A percentile compares a stretch with the other conserved stretches of the same genome.
These are phyloP conservation scores for Denticeps clupeoides DNA, from an alignment of 2,797 vertebrate genomes.

Conservation along the genomic window DNA sequence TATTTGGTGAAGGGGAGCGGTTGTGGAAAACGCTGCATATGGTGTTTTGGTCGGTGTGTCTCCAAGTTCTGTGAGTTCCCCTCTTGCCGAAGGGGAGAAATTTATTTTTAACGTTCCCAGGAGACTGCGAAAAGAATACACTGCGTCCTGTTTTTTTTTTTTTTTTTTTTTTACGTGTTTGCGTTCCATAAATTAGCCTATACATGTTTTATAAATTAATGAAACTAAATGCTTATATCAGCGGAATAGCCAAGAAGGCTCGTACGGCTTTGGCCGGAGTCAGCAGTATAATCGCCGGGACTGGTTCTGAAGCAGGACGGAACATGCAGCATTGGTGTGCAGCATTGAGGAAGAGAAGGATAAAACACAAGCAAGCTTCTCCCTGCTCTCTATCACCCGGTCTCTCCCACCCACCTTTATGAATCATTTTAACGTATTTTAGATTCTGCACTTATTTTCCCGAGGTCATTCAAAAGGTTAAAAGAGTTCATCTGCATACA, in stretches of 20 bases:
- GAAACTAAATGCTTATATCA: slow-evolving; percentile 2
- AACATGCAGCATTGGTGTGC: too few species aligned
- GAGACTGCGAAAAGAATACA: neutral
- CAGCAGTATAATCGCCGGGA: slow-evolving; percentile 7
- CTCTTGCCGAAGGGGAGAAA: neutral
- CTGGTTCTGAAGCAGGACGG: slow-evolving; percentile 1
- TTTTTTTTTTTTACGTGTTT: too few species aligned
- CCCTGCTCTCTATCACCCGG: too few species aligned
- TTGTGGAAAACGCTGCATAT: neutral
- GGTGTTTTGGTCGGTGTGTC: neutral
- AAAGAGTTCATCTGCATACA: too few species aligned
- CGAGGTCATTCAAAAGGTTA: too few species aligned
- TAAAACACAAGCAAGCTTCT: too few species aligned
- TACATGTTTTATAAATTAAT: slow-evolving; percentile 5
- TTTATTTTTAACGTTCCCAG: neutral
- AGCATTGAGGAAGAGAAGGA: too few species aligned
- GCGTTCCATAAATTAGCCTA: slow-evolving; percentile 1
- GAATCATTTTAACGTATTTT: too few species aligned
- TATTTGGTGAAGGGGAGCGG: too few species aligned
- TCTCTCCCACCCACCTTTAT: too few species aligned
- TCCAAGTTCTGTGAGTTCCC: neutral
- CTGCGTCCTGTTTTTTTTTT: neutral
- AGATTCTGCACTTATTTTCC: too few species aligned
- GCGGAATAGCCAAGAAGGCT: slow-evolving; percentile 1
- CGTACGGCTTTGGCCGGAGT: neutral